Percentiles rank a stretch among this genome's conserved stretches.
These are phyloP conservation scores for Drosophila borealis DNA, from an alignment of 2,888 invertebrate species.

Conservation along the genomic window DNA sequence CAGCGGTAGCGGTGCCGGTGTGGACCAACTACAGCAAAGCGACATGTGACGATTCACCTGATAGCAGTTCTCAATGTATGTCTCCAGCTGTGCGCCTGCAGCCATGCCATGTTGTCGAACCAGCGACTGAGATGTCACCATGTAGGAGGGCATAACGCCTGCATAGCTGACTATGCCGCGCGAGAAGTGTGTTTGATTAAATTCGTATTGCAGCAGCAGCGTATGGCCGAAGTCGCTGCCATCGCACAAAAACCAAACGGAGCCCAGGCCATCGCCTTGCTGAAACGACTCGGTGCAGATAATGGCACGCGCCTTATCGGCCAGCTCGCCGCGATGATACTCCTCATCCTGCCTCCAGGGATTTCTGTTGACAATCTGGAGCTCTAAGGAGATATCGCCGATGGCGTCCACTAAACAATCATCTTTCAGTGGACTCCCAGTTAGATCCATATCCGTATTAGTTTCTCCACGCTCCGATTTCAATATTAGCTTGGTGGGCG, in stretches of 20 bases:
- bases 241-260: conserved; percentile 88
- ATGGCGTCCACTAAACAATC: conserved; percentile 81
- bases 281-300: conserved; percentile 75
- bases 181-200: conserved; percentile 59
- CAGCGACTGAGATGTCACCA: conserved; percentile 68
- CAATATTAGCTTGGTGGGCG: conserved; percentile 36
- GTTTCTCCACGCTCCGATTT: conserved; percentile 34
- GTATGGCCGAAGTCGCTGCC: conserved; percentile 86
- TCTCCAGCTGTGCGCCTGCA: conserved; percentile 48
- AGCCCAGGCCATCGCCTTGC: conserved; percentile 63
- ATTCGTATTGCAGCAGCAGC: conserved; percentile 78
- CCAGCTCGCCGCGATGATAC: conserved; percentile 73
- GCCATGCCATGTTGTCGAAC: conserved; percentile 70
- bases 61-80: conserved; percentile 79
- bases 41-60: conserved; percentile 76
- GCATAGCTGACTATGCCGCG: conserved; percentile 79
- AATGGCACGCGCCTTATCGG: conserved; percentile 74
- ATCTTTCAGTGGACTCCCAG: conserved; percentile 84
- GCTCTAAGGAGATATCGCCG: conserved; percentile 75
- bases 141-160: conserved; percentile 69
- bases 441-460: conserved; percentile 71
- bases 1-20: conserved; percentile 60
- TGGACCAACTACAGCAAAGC: conserved; percentile 78
- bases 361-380: conserved; percentile 58
- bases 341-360: conserved; percentile 82